A percentile compares a stretch with the other conserved stretches of the same genome.
phyloP scores from a whole-genome alignment of 2,797 vertebrate genomes.

The Sebastes minor region DNA sequence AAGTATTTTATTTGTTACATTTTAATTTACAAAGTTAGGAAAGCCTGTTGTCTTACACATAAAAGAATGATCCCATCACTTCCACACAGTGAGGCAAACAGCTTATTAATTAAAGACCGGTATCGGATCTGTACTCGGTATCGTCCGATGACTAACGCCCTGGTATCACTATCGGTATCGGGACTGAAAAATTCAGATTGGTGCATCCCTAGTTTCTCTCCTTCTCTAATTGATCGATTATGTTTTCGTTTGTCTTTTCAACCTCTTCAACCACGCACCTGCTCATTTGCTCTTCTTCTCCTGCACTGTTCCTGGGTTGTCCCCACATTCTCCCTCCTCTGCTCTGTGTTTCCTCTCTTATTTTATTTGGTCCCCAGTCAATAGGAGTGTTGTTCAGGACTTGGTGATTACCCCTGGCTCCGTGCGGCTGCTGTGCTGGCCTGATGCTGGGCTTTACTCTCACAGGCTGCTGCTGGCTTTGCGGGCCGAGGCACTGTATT shows the following conservation, averaged over 20 bases:
- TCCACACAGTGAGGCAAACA: too few relatives aligned
- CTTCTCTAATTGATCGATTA: slow-evolving; percentile 2
- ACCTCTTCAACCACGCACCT: background rate
- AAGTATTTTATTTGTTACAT: too few relatives aligned
- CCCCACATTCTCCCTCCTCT: slow-evolving; percentile 17
- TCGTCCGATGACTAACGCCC: too few relatives aligned
- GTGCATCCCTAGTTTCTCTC: background rate
- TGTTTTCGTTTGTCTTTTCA: background rate
- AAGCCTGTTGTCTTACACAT: too few relatives aligned
- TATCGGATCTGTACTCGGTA: too few relatives aligned
- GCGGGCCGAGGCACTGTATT: slow-evolving; percentile 65
- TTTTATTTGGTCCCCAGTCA: slow-evolving; percentile 58
- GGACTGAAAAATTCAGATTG: too few relatives aligned
- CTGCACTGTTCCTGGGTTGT: background rate
- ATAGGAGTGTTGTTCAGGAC: slow-evolving; percentile 67
- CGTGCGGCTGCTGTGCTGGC: slow-evolving; percentile 53
- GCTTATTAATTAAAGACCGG: too few relatives aligned
- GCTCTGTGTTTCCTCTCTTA: slow-evolving; percentile 46
- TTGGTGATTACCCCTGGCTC: slow-evolving; percentile 66
- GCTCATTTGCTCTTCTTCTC: slow-evolving; percentile 10
- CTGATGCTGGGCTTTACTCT: slow-evolving; percentile 61
- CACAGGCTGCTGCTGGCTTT: slow-evolving; percentile 52
- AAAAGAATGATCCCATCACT: too few relatives aligned
- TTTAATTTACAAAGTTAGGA: too few relatives aligned
- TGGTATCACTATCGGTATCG: too few relatives aligned